Percentiles rank a stretch among this genome's conserved stretches.
Conservation (phyloP, 2,113 vertebrate species). For the Antechinus stuartii region DNA sequence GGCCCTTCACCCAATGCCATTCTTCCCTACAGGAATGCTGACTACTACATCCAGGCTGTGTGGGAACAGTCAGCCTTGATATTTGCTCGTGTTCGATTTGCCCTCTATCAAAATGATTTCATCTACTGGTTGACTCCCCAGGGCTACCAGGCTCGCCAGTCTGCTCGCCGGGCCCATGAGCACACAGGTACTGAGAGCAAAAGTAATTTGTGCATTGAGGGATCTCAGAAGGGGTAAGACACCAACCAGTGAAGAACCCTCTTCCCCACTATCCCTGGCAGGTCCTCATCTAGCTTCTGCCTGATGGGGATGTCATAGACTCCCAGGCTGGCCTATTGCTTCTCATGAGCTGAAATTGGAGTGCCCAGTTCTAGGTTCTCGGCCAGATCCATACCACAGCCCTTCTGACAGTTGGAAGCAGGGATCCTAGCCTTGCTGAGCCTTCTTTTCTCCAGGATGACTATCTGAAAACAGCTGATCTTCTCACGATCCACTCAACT, state of each 20-base stretch:
- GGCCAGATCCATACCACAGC: neutral
- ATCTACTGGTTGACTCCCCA: constrained; percentile 86
- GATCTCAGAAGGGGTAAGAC: neutral
- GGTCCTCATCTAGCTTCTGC: neutral
- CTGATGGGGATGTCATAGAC: neutral
- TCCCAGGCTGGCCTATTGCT: neutral
- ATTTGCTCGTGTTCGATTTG: constrained; percentile 66
- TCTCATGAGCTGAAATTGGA: neutral
- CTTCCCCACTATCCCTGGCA: neutral
- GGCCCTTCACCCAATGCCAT: neutral
- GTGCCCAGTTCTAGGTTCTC: neutral
- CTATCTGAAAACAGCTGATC: neutral
- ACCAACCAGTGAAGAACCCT: neutral
- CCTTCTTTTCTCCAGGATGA: neutral
- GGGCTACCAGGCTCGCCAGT: constrained; percentile 80
- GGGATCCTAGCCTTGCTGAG: neutral
- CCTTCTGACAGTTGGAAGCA: neutral
- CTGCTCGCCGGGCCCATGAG: constrained; percentile 79
- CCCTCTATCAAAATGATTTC: constrained; percentile 86
- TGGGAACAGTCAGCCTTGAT: constrained; percentile 80
- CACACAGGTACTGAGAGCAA: constrained; percentile 84
- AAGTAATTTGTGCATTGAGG: neutral
- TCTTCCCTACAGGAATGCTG: constrained; percentile 77
- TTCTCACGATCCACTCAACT: neutral
- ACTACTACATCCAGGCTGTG: constrained; percentile 84